Evolutionary conservation across 2,797 vertebrate species (phyloP), one percentile per base, ranked within the genome.

Genomic region (Xiphophorus birchmanni): DNA sequence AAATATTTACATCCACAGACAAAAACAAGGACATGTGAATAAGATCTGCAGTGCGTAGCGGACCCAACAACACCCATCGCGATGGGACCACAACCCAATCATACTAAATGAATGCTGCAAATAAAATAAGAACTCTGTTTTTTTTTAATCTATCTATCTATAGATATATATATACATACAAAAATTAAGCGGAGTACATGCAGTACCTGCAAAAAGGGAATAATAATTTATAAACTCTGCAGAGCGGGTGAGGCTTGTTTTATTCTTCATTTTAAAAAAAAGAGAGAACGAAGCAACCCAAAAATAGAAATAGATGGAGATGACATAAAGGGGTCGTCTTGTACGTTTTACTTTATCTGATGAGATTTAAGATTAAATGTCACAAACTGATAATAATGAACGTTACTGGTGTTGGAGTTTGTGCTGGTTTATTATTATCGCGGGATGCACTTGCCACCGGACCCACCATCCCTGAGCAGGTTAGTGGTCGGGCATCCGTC

Each of bases 11-110:
- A 93, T 50, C 87, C 84, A 77, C 75, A 50, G 77, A 88, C 78
- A 84, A 80, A 91, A 91, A 9, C 80, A 44, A 72, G 69, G 79
- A 88, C 86, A 87, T 67, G 88, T 89, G 84, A 88, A 65, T 85
- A 89, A 81, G 91, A 93, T 91, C 95, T 96, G 96, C 95, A 96
- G 93, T 96, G 95, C 95, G 95, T 92, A 95, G 92, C 86, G 85
- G 83, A 78, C 72, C 75, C 50, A 29, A 48, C 47, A 73, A 77
- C 84, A 88, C 23, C 65, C 76, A 80, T 81, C 82, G 80, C 58
- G 75, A 79, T 86, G 86, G 82, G 80, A 81, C 76, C 82, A 84
- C 74, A 82, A 73, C n/a, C 26, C 77, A 23, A 78, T 79, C n/a
- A 80, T 4, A 13, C 12, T 15, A 72, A n/a, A 72, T 29, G 5